phyloP scores from a whole-genome alignment of 2,888 invertebrate genomes.

The Caenorhabditis virilis region DNA sequence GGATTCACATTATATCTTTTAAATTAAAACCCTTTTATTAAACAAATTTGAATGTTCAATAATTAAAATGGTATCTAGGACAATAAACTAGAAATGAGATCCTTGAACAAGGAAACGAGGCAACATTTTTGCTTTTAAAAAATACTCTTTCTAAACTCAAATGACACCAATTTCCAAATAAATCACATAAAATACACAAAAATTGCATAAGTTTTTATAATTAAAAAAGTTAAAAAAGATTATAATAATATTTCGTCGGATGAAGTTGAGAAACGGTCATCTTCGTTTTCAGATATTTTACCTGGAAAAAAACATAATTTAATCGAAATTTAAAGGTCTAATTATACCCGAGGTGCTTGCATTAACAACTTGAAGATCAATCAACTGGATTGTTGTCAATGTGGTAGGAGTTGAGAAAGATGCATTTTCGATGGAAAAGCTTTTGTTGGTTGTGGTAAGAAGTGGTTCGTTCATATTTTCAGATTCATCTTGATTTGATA shows the following conservation, averaged over 20 bases:
- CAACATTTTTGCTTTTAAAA: too few relatives aligned
- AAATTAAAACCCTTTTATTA: too few relatives aligned
- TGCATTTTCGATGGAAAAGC: conserved; percentile 37
- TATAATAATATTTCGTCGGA: conserved; percentile 52
- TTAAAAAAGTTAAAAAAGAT: conserved; percentile 3
- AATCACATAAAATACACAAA: conserved; percentile 7
- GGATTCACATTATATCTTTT: too few relatives aligned
- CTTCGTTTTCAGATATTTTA: conserved; percentile 39
- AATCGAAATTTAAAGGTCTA: too few relatives aligned
- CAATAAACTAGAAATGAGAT: conserved; percentile 19
- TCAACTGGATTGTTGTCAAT: conserved; percentile 51
- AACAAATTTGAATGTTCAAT: too few relatives aligned
- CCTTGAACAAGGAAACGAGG: conserved; percentile 17
- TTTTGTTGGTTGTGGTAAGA: conserved; percentile 12
- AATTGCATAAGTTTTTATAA: not conserved
- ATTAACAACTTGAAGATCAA: conserved; percentile 54
- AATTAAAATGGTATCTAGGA: too few relatives aligned
- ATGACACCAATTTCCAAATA: conserved; percentile 29
- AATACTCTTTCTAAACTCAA: too few relatives aligned
- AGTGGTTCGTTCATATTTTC: conserved; percentile 27
- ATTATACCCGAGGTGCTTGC: conserved; percentile 42
- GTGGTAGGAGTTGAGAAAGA: conserved; percentile 51
- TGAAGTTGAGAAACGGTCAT: conserved; percentile 41
- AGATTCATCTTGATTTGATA: conserved; percentile 11
- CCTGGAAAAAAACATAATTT: conserved; percentile 32